Evolutionary conservation across 2,113 vertebrate genomes (phyloP).

Genomic region (Neoarius graeffei): DNA sequence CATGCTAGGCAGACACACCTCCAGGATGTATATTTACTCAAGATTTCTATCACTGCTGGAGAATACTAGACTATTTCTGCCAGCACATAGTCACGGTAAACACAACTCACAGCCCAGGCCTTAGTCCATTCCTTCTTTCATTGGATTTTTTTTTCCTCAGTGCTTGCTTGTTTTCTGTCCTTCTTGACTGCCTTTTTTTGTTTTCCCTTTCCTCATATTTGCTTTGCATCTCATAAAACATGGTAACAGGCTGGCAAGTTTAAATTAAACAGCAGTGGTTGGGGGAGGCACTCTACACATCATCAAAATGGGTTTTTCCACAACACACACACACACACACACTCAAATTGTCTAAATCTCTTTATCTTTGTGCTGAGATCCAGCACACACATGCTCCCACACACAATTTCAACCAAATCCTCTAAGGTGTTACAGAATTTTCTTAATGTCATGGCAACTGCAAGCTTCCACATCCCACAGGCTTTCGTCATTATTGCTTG

Average conservation of each 20-base stretch:
- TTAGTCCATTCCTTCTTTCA: constrained; percentile 19
- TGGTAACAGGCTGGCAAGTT: constrained; percentile 37
- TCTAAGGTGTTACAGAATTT: constrained; percentile 66
- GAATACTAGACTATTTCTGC: constrained; percentile 35
- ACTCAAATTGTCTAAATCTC: constrained; percentile 8
- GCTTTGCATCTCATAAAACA: constrained; percentile 44
- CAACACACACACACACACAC: not conserved
- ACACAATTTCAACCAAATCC: constrained; percentile 57
- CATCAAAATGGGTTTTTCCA: constrained; percentile 10
- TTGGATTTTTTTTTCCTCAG: constrained; percentile 3
- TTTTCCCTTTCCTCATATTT: not conserved
- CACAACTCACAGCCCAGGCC: constrained; percentile 31
- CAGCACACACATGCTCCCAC: constrained; percentile 52
- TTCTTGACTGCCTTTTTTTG: not conserved
- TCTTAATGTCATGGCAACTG: constrained; percentile 70
- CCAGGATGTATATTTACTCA: constrained; percentile 57
- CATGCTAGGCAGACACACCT: constrained; percentile 47
- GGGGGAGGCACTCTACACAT: constrained; percentile 13
- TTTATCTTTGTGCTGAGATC: constrained; percentile 3
- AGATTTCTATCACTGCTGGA: constrained; percentile 55
- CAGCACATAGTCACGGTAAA: constrained; percentile 47
- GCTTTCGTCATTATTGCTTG: constrained; percentile 61
- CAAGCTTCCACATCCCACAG: constrained; percentile 65
- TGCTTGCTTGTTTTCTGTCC: not conserved
- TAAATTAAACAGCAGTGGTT: constrained; percentile 51